Evolutionary conservation across 1,140 invertebrate genomes (phyloP).

Genomic region (Gerris buenoi): DNA sequence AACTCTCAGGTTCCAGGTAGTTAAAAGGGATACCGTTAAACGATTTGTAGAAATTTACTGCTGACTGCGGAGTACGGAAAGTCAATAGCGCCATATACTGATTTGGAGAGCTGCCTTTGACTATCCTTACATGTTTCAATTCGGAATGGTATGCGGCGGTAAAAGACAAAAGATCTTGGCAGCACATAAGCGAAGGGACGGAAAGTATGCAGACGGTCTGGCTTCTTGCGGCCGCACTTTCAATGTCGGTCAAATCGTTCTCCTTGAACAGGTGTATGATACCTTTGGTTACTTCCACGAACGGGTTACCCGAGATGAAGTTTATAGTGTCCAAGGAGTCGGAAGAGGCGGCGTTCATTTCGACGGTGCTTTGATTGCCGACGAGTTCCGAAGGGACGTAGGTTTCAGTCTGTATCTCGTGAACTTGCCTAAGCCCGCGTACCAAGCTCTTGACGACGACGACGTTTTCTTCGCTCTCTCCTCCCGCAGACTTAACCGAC

Average conservation of each 20-base stretch:
- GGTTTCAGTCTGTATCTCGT: neutral
- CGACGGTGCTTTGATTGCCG: too few relatives aligned
- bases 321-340: slow-evolving; percentile 37
- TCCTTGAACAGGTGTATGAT: slow-evolving; percentile 93
- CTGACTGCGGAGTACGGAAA: slow-evolving; percentile 56
- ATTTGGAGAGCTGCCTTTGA: slow-evolving; percentile 70
- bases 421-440: neutral
- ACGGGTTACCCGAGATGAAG: slow-evolving; percentile 92
- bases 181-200: slow-evolving; percentile 82
- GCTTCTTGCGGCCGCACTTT: slow-evolving; percentile 44
- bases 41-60: slow-evolving; percentile 80
- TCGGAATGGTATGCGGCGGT: slow-evolving; percentile 80
- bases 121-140: slow-evolving; percentile 81
- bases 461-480: neutral
- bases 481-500: too few relatives aligned
- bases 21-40: slow-evolving; percentile 89
- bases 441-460: neutral
- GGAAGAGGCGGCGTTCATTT: slow-evolving; percentile 27
- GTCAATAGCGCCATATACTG: slow-evolving; percentile 94
- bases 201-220: slow-evolving; percentile 82
- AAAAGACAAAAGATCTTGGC: slow-evolving; percentile 87
- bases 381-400: slow-evolving; percentile 27
- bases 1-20: slow-evolving; percentile 71
- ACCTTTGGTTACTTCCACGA: slow-evolving; percentile 90
- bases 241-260: slow-evolving; percentile 44